phyloP scores from a whole-genome alignment of 2,888 invertebrate genomes.

The Linyphia triangularis region DNA sequence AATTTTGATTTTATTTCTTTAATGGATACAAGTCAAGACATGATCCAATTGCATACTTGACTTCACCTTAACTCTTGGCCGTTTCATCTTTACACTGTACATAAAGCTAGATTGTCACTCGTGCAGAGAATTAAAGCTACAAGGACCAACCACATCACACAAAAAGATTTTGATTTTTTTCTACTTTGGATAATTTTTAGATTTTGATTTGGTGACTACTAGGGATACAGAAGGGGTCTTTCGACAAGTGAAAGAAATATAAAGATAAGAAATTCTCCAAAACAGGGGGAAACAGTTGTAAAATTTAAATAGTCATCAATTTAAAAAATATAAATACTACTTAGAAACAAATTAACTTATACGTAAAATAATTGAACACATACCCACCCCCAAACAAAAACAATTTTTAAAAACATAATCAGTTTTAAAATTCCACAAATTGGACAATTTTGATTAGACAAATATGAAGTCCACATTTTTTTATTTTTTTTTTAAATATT shows the following conservation, averaged over 20 bases:
- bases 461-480: neutral
- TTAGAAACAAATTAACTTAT: neutral
- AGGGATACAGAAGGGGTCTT: neutral
- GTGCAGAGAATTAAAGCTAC: constrained; percentile 64
- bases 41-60: constrained; percentile 29
- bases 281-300: too few relatives aligned
- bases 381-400: neutral
- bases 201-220: constrained; percentile 55
- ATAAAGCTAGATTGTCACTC: constrained; percentile 73
- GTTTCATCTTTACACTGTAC: constrained; percentile 57
- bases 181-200: constrained; percentile 33
- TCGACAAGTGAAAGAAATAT: neutral
- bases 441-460: constrained; percentile 24
- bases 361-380: neutral
- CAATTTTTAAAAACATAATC: neutral
- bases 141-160: constrained; percentile 69
- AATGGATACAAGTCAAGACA: constrained; percentile 33
- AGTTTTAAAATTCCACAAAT: neutral
- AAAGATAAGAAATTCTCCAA: neutral
- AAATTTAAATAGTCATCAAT: too few relatives aligned
- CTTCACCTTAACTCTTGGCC: constrained; percentile 17
- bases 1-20: constrained; percentile 65
- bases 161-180: constrained; percentile 70
- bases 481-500: too few relatives aligned
- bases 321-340: neutral